These are phyloP conservation scores for Mastacembelus armatus DNA, from an alignment of 2,797 vertebrate genomes.

Conservation along the genomic window DNA sequence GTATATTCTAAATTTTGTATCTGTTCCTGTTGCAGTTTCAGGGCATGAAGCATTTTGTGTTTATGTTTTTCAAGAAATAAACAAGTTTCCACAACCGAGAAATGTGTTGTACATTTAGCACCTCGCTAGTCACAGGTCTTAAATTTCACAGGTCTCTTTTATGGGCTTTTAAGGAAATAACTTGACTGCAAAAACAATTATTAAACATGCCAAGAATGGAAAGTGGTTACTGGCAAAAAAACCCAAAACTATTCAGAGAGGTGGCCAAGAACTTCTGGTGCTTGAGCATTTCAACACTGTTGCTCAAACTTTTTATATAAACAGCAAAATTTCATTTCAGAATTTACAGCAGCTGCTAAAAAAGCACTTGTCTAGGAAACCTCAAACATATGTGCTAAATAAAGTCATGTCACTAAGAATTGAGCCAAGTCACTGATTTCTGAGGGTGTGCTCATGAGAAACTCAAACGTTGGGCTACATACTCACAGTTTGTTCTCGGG, in stretches of 20 bases:
- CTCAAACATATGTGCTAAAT: constrained; percentile 1
- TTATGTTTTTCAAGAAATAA: constrained; percentile 51
- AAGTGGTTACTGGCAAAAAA: constrained; percentile 41
- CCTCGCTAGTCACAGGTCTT: constrained; percentile 1
- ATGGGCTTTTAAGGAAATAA: constrained; percentile 1
- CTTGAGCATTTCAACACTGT: background rate
- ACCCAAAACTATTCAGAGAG: constrained; percentile 15
- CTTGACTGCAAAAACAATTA: constrained; percentile 38
- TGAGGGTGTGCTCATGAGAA: background rate
- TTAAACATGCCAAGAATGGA: constrained; percentile 49
- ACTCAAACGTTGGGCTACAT: too few species aligned
- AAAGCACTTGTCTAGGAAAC: background rate
- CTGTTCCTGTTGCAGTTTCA: background rate
- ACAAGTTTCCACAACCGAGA: constrained; percentile 8
- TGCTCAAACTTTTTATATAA: background rate
- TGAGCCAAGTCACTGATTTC: background rate
- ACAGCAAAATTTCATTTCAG: background rate
- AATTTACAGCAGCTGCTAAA: background rate
- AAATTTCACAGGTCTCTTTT: constrained; percentile 22
- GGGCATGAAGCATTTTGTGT: background rate
- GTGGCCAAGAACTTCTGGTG: constrained; percentile 4
- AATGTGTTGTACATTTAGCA: constrained; percentile 19
- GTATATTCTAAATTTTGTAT: background rate
- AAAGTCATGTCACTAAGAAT: background rate
- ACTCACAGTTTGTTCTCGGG: background rate